These are phyloP conservation scores for Pomacea maculata DNA, from an alignment of 1,140 invertebrate genomes.

Conservation along the genomic window DNA sequence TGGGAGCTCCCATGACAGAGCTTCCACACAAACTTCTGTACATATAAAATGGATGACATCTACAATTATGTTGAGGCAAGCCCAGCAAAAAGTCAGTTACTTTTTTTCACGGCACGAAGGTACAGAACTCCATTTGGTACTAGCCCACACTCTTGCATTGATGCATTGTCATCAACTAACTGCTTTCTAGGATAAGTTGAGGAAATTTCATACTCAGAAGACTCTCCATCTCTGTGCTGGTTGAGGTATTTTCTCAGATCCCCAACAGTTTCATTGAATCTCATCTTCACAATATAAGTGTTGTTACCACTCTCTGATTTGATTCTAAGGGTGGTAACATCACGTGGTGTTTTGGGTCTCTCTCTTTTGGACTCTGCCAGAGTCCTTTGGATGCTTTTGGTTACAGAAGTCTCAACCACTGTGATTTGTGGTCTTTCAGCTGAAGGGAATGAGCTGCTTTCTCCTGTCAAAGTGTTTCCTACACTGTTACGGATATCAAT, in stretches of 20 bases:
- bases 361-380: constrained; percentile 5
- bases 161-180: constrained; percentile 44
- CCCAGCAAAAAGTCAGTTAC: neutral
- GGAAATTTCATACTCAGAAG: constrained; percentile 49
- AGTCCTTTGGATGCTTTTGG: constrained; percentile 20
- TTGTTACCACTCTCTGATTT: constrained; percentile 59
- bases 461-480: constrained; percentile 42
- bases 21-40: no score
- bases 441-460: neutral
- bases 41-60: no score
- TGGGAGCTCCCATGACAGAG: no score
- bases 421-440: constrained; percentile 16
- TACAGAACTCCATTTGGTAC: constrained; percentile 61
- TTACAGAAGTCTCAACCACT: constrained; percentile 23
- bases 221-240: constrained; percentile 39
- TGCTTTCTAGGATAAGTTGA: constrained; percentile 57
- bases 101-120: constrained; percentile 42
- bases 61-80: no score
- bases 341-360: constrained; percentile 31
- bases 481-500: constrained; percentile 60
- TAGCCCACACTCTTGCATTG: constrained; percentile 54
- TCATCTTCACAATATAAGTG: constrained; percentile 65
- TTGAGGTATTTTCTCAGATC: constrained; percentile 57
- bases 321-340: constrained; percentile 60
- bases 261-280: constrained; percentile 56